These are phyloP conservation scores for Myripristis murdjan DNA, from an alignment of 2,797 vertebrate genomes.

Conservation along the genomic window DNA sequence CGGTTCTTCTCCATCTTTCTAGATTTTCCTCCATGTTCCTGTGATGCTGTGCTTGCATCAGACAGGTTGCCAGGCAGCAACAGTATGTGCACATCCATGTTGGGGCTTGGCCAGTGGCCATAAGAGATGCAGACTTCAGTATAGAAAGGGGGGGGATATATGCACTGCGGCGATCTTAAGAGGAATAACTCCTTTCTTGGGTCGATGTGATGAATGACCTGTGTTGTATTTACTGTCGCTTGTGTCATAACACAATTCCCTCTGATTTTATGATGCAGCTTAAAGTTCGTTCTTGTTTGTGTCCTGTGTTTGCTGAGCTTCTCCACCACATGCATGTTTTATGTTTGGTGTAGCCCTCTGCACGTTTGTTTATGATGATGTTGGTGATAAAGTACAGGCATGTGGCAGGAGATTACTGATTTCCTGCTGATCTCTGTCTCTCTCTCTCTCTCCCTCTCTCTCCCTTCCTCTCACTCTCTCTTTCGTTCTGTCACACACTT, in stretches of 20 bases:
- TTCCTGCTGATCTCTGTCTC: not conserved
- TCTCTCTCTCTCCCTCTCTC: no score
- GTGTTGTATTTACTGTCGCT: no score
- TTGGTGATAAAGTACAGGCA: not conserved
- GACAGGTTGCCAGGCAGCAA: slow-evolving; percentile 62
- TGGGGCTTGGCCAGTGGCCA: slow-evolving; percentile 21
- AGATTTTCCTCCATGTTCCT: slow-evolving; percentile 42
- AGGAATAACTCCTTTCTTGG: not conserved
- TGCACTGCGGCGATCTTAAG: not conserved
- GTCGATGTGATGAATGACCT: not conserved
- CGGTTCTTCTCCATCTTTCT: slow-evolving; percentile 35
- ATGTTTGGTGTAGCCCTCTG: not conserved
- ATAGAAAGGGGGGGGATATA: not conserved
- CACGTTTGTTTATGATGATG: not conserved
- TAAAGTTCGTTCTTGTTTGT: not conserved
- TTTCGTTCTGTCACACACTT: not conserved
- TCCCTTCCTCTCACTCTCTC: no score
- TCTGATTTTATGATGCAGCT: not conserved
- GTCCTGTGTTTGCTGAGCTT: not conserved
- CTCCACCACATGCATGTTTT: not conserved
- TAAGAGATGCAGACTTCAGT: not conserved
- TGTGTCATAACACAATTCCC: no score
- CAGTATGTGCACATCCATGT: slow-evolving; percentile 45
- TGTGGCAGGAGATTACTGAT: not conserved
- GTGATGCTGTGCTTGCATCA: slow-evolving; percentile 54